Evolutionary conservation across 2,888 invertebrate genomes (phyloP).

Genomic region (Chelonus formosanus): DNA sequence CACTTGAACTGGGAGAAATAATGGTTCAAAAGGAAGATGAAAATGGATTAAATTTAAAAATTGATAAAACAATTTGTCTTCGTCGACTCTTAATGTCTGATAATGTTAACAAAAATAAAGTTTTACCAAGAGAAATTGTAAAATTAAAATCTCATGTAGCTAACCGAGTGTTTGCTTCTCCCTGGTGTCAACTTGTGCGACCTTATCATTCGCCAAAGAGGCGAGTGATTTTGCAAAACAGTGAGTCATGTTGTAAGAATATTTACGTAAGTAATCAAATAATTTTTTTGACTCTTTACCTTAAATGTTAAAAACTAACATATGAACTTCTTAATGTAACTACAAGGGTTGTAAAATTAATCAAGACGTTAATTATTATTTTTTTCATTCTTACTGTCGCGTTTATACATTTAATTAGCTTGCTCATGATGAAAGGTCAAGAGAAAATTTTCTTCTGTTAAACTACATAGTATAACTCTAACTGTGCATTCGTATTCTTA

Average conservation of each 20-base stretch:
- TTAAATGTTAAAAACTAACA: background rate
- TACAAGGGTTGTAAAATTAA: no score
- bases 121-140: background rate
- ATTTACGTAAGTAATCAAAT: constrained; percentile 17
- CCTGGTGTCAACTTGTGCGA: constrained; percentile 56
- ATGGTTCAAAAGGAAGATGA: background rate
- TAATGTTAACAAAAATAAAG: background rate
- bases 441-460: no score
- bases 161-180: constrained; percentile 60
- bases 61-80: background rate
- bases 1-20: no score
- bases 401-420: no score
- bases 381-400: no score
- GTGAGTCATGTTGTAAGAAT: background rate
- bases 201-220: constrained; percentile 60
- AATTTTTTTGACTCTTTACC: background rate
- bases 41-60: constrained; percentile 30
- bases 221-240: constrained; percentile 42
- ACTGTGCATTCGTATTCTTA: no score
- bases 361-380: no score
- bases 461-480: no score
- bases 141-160: constrained; percentile 53
- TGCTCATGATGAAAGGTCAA: no score
- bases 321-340: no score
- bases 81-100: constrained; percentile 4